Conservation (phyloP, 1,140 invertebrate species). For the Drosophila triauraria region DNA sequence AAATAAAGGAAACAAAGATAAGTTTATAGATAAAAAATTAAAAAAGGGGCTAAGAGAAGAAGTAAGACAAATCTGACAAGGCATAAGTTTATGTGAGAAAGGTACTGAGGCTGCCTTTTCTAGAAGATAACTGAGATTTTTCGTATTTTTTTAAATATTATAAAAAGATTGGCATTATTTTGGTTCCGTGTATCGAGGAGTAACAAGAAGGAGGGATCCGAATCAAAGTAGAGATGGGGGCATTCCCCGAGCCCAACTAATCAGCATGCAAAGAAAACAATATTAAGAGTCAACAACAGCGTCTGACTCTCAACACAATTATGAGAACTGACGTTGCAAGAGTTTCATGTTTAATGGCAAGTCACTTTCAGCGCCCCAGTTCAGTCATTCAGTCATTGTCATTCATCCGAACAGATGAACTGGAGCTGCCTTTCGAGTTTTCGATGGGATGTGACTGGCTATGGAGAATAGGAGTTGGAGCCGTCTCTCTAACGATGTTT, state of each 20-base stretch:
- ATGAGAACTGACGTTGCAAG: conserved; percentile 83
- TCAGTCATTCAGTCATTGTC: conserved; percentile 74
- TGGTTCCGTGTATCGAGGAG: conserved; percentile 1
- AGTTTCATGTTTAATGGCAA: conserved; percentile 82
- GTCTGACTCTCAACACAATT: conserved; percentile 81
- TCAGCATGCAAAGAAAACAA: conserved; percentile 83
- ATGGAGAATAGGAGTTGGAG: not conserved
- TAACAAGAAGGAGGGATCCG: conserved; percentile 24
- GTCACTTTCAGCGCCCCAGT: conserved; percentile 82
- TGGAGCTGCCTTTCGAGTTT: conserved; percentile 21
- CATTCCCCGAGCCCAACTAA: conserved; percentile 78
- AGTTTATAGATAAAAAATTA: too few relatives aligned
- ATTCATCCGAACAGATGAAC: conserved; percentile 54
- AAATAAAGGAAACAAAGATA: too few relatives aligned
- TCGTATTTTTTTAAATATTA: not conserved
- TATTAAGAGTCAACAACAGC: conserved; percentile 83
- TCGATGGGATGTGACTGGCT: conserved; percentile 9
- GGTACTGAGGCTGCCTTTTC: too few relatives aligned
- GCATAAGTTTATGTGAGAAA: too few relatives aligned
- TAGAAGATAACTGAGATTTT: too few relatives aligned
- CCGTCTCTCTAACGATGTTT: conserved; percentile 68
- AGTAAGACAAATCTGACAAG: too few relatives aligned
- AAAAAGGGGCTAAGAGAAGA: too few relatives aligned
- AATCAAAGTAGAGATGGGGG: conserved; percentile 33
- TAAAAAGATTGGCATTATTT: too few relatives aligned